Evolutionary conservation across 2,888 invertebrate species (phyloP), one percentile per base, ranked within the genome.

Genomic region (Lutraria lutraria): DNA sequence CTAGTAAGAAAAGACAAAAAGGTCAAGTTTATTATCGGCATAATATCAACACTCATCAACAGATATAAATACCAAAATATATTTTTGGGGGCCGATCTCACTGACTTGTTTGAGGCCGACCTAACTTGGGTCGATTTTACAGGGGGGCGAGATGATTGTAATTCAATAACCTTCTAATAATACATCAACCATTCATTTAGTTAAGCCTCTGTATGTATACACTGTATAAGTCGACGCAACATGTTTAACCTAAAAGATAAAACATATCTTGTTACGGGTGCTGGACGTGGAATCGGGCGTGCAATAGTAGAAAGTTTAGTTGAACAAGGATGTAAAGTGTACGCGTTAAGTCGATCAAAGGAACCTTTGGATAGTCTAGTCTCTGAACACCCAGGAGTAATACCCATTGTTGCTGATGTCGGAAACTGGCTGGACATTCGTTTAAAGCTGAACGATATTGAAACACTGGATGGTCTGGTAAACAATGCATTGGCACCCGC

Each of bases 401-500:
- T 92, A n/a, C 88, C 92, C 13, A 97, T 98, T 19, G 97, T 97
- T 85, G 97, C 98, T 0, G 98, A 99, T n/a, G 95, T 99, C 52
- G 96, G 97, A 10, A 97, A 98, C 95, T 99, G 99, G 98, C 97
- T 98, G 1, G 97, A 97, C 89, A 98, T 98, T 0, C 97, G 97
- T 89, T 96, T 97, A 88, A 97, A 97, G 0, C 95, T 98, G 0
- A 97, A 97, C 92, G 97, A 98, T 72, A 97, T 98, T 31, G 97
- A 97, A 0, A 97, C 97, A 88, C 97, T 99, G 92, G 98, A 99
- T 96, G 97, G 98, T 10, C 96, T 99, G 52, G 98, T 99, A 0
- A 99, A 99, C 95, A 99, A 99, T 97, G 99, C 99, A 1, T 99
- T 98, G 0, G 96, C 68, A 19, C n/a, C 98, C 43, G 98, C 98